Base-by-base conservation (phyloP, 2,888 invertebrate species). In the Stramonita haemastoma region DNA sequence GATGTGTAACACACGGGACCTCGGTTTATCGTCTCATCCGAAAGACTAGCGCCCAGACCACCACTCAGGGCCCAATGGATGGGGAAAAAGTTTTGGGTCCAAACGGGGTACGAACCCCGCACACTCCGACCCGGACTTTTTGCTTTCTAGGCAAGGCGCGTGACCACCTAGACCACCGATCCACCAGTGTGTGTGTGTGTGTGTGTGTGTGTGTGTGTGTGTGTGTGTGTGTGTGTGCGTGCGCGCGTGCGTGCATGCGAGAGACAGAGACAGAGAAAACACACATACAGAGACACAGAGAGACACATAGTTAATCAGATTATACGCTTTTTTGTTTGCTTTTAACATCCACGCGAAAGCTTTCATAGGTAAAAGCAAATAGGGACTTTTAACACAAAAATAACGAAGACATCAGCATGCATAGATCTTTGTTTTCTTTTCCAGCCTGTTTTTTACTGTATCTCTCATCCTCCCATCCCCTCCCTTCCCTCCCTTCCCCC, bases 131-230 rank as follows among this genome's bases (percentile, higher is more conserved):
- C n/a, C n/a, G n/a, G n/a, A n/a, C n/a, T n/a, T n/a, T n/a, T n/a
- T n/a, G n/a, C 46, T 46, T 8, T 46, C 46, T 46, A 5, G 4
- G 46, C 46, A 8, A 5, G 1, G 34, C 32, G 36, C 32, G 84
- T 84, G n/a, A n/a, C n/a, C n/a, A n/a, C n/a, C n/a, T n/a, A n/a
- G n/a, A n/a, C n/a, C n/a, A n/a, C n/a, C n/a, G n/a, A n/a, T n/a
- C n/a, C n/a, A n/a, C n/a, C n/a, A 57, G 29, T 85, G 85, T 85
- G 57, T 85, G 85, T 60, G 32, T 46, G n/a, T 57, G 60, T 86
- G 85, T 36, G 85, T 84, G 84, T 84, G 84, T 56, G 85, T 57
- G 85, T 57, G 57, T 57, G 85, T 60, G 60, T 57, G 85, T 60
- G 85, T 60, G 85, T 60, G 56, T 46, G 84, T 84, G 84, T 46